These are phyloP conservation scores for Siderastrea siderea DNA, from an alignment of 92 coral and sea anemone species.

Conservation along the genomic window DNA sequence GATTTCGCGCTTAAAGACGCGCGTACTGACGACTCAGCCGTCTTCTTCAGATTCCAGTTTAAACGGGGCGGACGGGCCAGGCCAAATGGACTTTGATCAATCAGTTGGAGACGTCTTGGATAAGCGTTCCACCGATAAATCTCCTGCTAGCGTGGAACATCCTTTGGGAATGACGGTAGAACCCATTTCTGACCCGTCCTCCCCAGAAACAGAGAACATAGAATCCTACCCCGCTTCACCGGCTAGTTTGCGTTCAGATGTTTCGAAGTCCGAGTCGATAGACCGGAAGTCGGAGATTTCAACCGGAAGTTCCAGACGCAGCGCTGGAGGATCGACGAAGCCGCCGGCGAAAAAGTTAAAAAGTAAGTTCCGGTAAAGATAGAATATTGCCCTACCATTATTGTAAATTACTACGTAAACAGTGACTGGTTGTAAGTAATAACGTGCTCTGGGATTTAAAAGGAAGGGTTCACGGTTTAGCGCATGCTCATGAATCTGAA, in stretches of 20 bases:
- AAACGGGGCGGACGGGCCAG: slow-evolving; percentile 23
- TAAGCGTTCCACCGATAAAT: slow-evolving; percentile 17
- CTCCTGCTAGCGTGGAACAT: slow-evolving; percentile 20
- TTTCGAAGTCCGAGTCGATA: slow-evolving; percentile 72
- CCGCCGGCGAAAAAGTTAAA: slow-evolving; percentile 45
- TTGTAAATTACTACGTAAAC: background rate
- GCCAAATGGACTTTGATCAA: slow-evolving; percentile 27
- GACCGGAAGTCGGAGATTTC: slow-evolving; percentile 80
- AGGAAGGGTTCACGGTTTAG: too few relatives aligned
- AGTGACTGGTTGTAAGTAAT: too few relatives aligned
- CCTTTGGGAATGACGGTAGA: slow-evolving; percentile 36
- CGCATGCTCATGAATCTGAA: too few relatives aligned
- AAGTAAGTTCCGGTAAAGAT: background rate
- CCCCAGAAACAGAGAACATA: slow-evolving; percentile 70
- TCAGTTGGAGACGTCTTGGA: slow-evolving; percentile 21
- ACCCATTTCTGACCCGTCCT: slow-evolving; percentile 61
- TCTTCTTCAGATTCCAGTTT: slow-evolving; percentile 29
- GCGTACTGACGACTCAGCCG: slow-evolving; percentile 58
- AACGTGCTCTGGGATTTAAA: too few relatives aligned
- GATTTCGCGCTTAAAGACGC: slow-evolving; percentile 82
- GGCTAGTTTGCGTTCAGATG: slow-evolving; percentile 75
- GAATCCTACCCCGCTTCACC: slow-evolving; percentile 87
- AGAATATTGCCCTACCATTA: background rate
- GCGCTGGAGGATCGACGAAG: slow-evolving; percentile 30
- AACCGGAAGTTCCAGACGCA: slow-evolving; percentile 42